Evolutionary conservation across 2,888 invertebrate species (phyloP).

Genomic region (Oligia strigilis): DNA sequence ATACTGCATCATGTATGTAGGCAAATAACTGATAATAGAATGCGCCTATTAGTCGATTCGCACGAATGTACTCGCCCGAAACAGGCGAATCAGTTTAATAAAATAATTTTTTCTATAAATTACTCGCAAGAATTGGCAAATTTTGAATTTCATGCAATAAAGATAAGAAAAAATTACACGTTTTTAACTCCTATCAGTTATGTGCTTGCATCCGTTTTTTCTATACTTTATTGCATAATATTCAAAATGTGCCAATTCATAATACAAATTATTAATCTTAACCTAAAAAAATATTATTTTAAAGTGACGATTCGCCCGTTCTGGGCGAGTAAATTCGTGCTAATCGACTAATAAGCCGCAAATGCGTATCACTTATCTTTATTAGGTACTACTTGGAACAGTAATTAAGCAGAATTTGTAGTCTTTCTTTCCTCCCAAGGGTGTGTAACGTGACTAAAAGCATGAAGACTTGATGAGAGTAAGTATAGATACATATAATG

Average conservation of each 20-base stretch:
- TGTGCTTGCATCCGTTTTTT: too few relatives aligned
- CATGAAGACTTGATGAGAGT: background rate
- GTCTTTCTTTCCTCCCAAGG: slow-evolving; percentile 17
- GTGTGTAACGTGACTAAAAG: slow-evolving; percentile 1
- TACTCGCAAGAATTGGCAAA: too few relatives aligned
- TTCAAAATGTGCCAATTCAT: too few relatives aligned
- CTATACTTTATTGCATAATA: too few relatives aligned
- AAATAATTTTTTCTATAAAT: too few relatives aligned
- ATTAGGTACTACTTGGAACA: slow-evolving; percentile 6
- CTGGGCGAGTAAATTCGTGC: background rate
- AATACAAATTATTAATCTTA: too few relatives aligned
- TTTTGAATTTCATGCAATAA: too few relatives aligned
- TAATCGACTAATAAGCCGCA: background rate
- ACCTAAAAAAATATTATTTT: too few relatives aligned
- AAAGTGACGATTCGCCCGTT: background rate
- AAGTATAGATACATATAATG: background rate
- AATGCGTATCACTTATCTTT: slow-evolving; percentile 22
- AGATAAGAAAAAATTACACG: too few relatives aligned
- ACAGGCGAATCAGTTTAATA: background rate
- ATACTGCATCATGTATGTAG: background rate
- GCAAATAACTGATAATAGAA: slow-evolving; percentile 16
- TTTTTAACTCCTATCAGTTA: too few relatives aligned
- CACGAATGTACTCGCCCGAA: background rate
- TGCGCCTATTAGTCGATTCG: background rate
- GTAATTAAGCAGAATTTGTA: slow-evolving; percentile 32